Evolutionary conservation across 2,113 vertebrate genomes (phyloP).

Genomic region (Takifugu flavidus): DNA sequence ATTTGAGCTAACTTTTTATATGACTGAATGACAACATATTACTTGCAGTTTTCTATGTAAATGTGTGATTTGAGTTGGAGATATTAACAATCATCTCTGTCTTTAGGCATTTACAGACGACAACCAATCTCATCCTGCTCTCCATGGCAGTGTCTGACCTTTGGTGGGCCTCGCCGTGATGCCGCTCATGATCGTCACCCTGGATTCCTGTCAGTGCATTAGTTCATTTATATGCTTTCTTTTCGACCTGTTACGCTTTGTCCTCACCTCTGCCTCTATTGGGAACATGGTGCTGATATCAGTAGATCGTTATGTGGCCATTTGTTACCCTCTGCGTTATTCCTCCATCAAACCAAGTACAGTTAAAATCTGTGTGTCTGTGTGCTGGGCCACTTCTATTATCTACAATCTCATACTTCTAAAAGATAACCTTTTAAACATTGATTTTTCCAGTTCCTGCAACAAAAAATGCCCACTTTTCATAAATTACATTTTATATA

Average conservation of each 20-base stretch:
- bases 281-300: too few species aligned
- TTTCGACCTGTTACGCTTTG: accelerated
- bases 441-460: not conserved
- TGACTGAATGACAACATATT: too few species aligned
- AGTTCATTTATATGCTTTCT: not conserved
- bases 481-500: not conserved
- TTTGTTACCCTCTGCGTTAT: not conserved
- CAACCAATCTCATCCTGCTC: not conserved
- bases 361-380: not conserved
- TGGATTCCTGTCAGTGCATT: not conserved
- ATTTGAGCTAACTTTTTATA: too few species aligned
- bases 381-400: not conserved
- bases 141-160: not conserved
- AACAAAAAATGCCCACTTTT: not conserved
- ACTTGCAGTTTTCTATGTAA: too few species aligned
- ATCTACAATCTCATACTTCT: not conserved
- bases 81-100: not conserved
- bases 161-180: not conserved
- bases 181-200: too few species aligned
- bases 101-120: not conserved
- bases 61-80: not conserved
- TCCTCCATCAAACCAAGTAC: not conserved
- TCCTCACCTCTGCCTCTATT: not conserved
- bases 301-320: too few species aligned
- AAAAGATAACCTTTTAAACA: not conserved